Conservation (phyloP, 2,113 vertebrate species). For the Sinocyclocheilus rhinocerous region DNA sequence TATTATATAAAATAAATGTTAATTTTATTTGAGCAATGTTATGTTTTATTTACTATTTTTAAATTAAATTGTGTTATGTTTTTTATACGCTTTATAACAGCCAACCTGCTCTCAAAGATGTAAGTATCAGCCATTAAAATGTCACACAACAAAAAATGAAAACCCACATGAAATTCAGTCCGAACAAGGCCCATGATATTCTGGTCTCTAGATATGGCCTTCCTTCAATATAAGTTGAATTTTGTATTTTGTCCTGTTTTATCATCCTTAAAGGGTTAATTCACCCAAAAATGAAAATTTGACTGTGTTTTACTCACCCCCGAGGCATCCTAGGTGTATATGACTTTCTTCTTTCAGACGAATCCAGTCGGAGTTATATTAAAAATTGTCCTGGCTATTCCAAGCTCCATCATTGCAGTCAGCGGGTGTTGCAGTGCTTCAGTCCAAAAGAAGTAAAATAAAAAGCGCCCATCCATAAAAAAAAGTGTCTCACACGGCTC, state of each 20-base stretch:
- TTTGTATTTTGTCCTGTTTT: conserved; percentile 5
- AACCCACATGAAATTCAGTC: background rate
- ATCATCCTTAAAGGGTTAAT: background rate
- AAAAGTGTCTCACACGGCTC: no score
- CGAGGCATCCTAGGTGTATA: no score
- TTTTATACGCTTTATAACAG: background rate
- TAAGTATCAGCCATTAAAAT: background rate
- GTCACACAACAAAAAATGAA: background rate
- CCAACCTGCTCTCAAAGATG: background rate
- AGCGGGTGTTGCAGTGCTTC: no score
- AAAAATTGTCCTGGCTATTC: no score
- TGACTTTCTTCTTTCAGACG: no score
- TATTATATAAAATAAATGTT: background rate
- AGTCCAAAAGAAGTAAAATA: no score
- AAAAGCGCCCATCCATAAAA: no score
- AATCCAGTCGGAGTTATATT: no score
- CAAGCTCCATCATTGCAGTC: no score
- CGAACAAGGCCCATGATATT: background rate
- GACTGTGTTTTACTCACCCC: no score
- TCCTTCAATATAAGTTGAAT: background rate
- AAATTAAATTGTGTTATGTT: background rate
- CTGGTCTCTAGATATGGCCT: background rate
- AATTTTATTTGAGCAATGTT: background rate
- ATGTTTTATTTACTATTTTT: background rate
- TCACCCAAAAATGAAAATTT: no score